Conservation (phyloP, 2,113 vertebrate species). For the Charina bottae region DNA sequence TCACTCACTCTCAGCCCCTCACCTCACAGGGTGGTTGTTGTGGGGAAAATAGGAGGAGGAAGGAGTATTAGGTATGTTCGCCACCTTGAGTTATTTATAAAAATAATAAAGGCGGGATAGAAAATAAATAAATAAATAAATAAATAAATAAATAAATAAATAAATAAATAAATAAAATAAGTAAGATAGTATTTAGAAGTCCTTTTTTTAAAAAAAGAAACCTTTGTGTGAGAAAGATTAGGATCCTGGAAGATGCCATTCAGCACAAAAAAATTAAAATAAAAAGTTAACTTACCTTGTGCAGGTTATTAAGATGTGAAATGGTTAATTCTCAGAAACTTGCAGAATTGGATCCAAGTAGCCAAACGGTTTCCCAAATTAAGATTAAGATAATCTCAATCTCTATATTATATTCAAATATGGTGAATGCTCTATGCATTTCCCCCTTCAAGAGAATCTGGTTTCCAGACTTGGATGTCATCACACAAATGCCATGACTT, state of each 20-base stretch:
- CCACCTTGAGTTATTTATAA: too few relatives aligned
- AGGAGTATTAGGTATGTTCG: too few relatives aligned
- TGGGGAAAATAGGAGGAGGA: too few relatives aligned
- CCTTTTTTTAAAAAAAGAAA: constrained; percentile 45
- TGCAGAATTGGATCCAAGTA: background rate
- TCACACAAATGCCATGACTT: background rate
- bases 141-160: too few relatives aligned
- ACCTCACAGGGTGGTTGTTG: too few relatives aligned
- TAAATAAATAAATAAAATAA: too few relatives aligned
- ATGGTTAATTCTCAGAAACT: background rate
- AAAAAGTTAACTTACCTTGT: background rate
- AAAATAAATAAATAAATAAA: too few relatives aligned
- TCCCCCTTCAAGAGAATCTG: background rate
- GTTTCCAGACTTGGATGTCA: background rate
- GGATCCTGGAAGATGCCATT: constrained; percentile 36
- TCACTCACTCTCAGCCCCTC: too few relatives aligned
- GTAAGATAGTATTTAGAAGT: constrained; percentile 41
- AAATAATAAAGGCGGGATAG: too few relatives aligned
- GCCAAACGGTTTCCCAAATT: background rate
- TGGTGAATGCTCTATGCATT: background rate
- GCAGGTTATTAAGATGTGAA: background rate
- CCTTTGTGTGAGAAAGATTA: constrained; percentile 48
- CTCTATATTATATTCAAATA: background rate
- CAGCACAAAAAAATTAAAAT: constrained; percentile 49
- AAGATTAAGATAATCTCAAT: background rate